Evolutionary conservation across 2,113 vertebrate genomes (phyloP).

Genomic region (Genyomyrus donnyi): DNA sequence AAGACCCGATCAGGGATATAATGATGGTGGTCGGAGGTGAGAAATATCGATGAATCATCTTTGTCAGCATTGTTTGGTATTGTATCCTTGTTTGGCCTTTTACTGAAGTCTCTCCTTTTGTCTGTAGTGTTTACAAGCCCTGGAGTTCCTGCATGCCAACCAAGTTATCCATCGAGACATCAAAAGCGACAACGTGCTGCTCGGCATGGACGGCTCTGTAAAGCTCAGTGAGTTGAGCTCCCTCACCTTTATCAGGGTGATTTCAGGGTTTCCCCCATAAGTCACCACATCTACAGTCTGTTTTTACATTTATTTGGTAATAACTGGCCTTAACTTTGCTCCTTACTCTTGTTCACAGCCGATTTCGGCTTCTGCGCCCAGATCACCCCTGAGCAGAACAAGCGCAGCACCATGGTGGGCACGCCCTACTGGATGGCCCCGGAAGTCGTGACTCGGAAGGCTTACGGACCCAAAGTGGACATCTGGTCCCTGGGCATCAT

Average conservation of each 20-base stretch:
- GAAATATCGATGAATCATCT: not conserved
- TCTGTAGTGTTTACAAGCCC: slow-evolving; percentile 87
- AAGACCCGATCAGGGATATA: not conserved
- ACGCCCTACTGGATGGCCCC: slow-evolving; percentile 99
- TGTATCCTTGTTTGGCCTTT: not conserved
- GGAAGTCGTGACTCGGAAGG: slow-evolving; percentile 94
- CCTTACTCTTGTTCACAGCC: slow-evolving; percentile 54
- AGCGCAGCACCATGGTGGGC: slow-evolving; percentile 97
- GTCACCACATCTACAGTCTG: not conserved
- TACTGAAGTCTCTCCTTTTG: not conserved
- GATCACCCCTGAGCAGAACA: slow-evolving; percentile 96
- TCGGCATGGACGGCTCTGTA: slow-evolving; percentile 97
- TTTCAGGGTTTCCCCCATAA: not conserved
- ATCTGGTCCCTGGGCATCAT: slow-evolving; percentile 98
- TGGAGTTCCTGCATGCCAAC: slow-evolving; percentile 95
- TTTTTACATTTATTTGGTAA: not conserved
- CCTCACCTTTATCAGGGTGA: not conserved
- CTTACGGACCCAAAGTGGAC: slow-evolving; percentile 95
- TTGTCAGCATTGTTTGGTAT: not conserved
- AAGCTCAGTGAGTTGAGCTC: slow-evolving; percentile 84
- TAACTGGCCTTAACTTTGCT: not conserved
- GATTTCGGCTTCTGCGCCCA: slow-evolving; percentile 98
- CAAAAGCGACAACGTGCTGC: slow-evolving; percentile 94
- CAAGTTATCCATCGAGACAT: slow-evolving; percentile 99
- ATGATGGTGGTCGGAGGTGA: not conserved